Evolutionary conservation across 2,113 vertebrate genomes (phyloP).

Genomic region (Seriola quinqueradiata): DNA sequence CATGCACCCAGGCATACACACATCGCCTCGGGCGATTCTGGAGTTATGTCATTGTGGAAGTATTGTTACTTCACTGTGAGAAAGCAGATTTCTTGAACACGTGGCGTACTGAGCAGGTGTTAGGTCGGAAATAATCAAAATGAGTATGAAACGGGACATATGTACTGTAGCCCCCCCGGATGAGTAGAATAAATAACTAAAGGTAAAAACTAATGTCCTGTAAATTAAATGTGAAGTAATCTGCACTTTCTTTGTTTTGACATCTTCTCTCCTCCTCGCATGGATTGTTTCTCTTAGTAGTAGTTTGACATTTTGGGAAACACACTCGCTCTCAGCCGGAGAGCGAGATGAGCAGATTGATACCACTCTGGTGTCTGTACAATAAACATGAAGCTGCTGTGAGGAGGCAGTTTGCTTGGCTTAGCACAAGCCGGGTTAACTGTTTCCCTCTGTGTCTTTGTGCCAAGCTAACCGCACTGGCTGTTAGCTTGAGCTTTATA

Average conservation of each 20-base stretch:
- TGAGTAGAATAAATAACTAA: background rate
- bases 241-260: background rate
- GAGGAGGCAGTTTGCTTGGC: too few species aligned
- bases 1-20: background rate
- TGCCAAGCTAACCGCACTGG: background rate
- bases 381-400: background rate
- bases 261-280: background rate
- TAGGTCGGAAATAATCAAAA: background rate
- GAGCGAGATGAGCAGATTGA: too few species aligned
- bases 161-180: background rate
- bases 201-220: background rate
- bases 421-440: too few species aligned
- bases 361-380: too few species aligned
- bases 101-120: background rate
- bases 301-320: too few species aligned
- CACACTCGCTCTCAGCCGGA: too few species aligned
- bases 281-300: too few species aligned
- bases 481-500: background rate
- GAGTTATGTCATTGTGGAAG: constrained; percentile 12
- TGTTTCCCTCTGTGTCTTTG: background rate
- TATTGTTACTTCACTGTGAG: constrained; percentile 6
- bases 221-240: background rate
- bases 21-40: background rate
- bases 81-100: constrained; percentile 8
- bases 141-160: background rate